Base-by-base conservation (phyloP, 2,113 vertebrate species). In the Eublepharis macularius region DNA sequence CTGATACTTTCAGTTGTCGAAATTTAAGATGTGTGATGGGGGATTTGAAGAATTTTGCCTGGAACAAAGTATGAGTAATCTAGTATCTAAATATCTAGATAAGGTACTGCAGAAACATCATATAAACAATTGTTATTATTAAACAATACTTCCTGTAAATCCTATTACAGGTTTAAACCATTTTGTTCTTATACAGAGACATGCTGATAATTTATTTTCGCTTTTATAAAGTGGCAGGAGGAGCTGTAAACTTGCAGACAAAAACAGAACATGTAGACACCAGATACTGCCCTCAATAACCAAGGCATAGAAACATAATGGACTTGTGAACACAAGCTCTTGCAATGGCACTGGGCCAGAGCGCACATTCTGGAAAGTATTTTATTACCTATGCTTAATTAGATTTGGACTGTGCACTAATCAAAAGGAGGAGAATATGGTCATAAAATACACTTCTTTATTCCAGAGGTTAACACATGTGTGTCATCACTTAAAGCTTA, bases 261-360 rank as follows among this genome's bases (percentile, higher is more conserved):
- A 16, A 81, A 39, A 0, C 21, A 70, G 21, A 51, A 77, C 39
- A 47, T 26, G 19, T 19, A 16, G 14, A 19, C 2, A 49, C 29
- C 1, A 17, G 49, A 6, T 54, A 83, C 34, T 19, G 13, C 34
- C 13, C 57, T 29, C 11, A 39, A 8, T 4, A 49, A 72, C 21
- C 0, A 2, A 49, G 10, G 3, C 12, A 4, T 2, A 12, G 54
- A 87, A 72, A 49, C 16, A 29, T 12, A n/a, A 66, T 0, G 1
- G 41, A 14, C 3, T 0, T 68, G 16, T 85, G 47, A 85, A 45
- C 36, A 26, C 26, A 80, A 47, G 6, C 43, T 32, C 4, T 47
- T 19, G 1, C 0, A 77, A 41, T 9, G 36, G 60, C 72, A 43
- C 0, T 0, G 0, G 3, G 73, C 41, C 17, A 41, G 0, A 1